Evolutionary conservation across 1,140 invertebrate species (phyloP), one percentile per base, ranked within the genome.

Genomic region (Apis dorsata): DNA sequence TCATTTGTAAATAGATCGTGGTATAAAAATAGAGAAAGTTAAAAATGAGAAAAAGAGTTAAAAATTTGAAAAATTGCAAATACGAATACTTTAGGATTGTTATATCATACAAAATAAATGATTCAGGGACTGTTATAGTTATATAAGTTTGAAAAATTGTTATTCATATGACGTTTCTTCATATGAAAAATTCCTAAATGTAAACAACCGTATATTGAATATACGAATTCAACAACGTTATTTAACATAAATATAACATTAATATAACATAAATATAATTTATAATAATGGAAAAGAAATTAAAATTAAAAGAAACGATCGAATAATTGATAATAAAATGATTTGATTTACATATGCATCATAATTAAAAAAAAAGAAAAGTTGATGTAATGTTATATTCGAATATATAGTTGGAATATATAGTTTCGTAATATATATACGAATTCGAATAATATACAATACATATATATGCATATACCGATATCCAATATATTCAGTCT

Each of bases 71-170:
- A 34, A 57, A 19, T 57, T 15, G 11, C 34, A 55, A 21, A 72
- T 69, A 69, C 0, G 21, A 21, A 55, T 71, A 72, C 49, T 57
- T 53, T 55, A 72, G 17, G 9, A 74, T 60, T 60, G 69, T 53
- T 71, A 19, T 74, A 44, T 57, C 19, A 60, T 60, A 74, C 17
- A 49, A 60, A 60, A 74, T 74, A 74, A 28, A 60, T 9, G 24
- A 74, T 74, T 59, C 53, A 73, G 55, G 55, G 71, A 74, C 72
- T 57, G 71, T 73, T 60, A 44, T 59, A 73, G 71, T 73, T 60
- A 44, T 59, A 73, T 73, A 73, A 59, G 34, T 19, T 21, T 60
- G 53, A 60, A 19, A 60, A 74, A 24, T 60, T 44, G 24, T 21
- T 74, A 57, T 60, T 13, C 21, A 8, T n/a, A n/a, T 44, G 44